Evolutionary conservation across 2,888 invertebrate genomes (phyloP).

Genomic region (Artemia sinica): DNA sequence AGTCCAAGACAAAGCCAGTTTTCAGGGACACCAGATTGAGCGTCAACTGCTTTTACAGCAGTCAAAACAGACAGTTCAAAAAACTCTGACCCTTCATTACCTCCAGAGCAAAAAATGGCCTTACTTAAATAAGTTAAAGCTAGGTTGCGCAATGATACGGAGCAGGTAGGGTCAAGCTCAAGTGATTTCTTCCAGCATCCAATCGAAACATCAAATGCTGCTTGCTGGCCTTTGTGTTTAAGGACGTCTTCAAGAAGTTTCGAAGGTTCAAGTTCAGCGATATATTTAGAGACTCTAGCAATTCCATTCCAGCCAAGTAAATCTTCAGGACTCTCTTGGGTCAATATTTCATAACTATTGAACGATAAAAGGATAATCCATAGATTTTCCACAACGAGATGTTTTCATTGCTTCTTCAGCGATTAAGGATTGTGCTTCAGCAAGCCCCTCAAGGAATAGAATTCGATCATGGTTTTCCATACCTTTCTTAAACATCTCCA

Average conservation of each 20-base stretch:
- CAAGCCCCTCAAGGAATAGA: background rate
- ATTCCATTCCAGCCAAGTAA: background rate
- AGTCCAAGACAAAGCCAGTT: too few relatives aligned
- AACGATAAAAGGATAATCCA: too few relatives aligned
- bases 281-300: background rate
- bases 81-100: too few relatives aligned
- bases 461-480: background rate
- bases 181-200: conserved; percentile 2
- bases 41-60: too few relatives aligned
- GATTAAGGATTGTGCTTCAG: background rate
- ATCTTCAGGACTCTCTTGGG: too few relatives aligned
- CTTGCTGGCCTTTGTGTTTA: background rate
- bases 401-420: background rate
- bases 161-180: background rate
- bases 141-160: background rate
- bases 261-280: background rate
- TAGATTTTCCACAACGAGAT: background rate
- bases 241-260: background rate
- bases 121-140: background rate
- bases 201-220: background rate
- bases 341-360: too few relatives aligned
- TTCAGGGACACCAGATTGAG: too few relatives aligned
- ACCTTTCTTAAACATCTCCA: background rate
- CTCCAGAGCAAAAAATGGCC: background rate
- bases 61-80: too few relatives aligned